A percentile compares a stretch with the other conserved stretches of the same genome.
phyloP scores from a whole-genome alignment of 2,797 vertebrate species.

The Tokudaia muenninki region DNA sequence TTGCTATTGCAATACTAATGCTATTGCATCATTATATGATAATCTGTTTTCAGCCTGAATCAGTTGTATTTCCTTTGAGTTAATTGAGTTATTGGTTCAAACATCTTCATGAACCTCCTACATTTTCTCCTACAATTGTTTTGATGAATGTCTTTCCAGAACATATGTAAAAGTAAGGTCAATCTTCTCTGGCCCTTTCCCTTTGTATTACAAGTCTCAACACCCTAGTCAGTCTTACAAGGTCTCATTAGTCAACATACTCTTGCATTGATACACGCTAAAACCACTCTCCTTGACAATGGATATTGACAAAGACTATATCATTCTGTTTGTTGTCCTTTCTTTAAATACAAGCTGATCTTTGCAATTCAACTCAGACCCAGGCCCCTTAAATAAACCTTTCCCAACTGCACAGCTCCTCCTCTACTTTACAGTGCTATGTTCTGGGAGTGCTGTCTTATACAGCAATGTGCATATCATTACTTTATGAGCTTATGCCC shows the following conservation, averaged over 20 bases:
- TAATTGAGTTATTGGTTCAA: not conserved
- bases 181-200: not conserved
- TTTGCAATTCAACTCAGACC: not conserved
- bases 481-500: not conserved
- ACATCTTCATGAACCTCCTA: not conserved
- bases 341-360: not conserved
- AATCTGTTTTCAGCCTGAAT: not conserved
- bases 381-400: not conserved
- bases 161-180: not conserved
- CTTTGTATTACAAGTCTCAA: no score
- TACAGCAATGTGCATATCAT: not conserved
- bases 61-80: not conserved
- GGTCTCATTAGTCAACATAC: not conserved
- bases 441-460: not conserved
- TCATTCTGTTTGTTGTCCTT: not conserved
- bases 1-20: not conserved
- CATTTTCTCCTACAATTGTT: not conserved
- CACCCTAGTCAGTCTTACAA: not conserved
- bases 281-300: not conserved
- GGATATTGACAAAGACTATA: not conserved
- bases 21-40: not conserved
- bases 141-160: not conserved
- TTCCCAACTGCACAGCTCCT: not conserved
- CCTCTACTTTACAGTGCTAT: not conserved
- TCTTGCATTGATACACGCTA: not conserved